phyloP scores from a whole-genome alignment of 2,888 invertebrate genomes.

The Drymonia ruficornis region DNA sequence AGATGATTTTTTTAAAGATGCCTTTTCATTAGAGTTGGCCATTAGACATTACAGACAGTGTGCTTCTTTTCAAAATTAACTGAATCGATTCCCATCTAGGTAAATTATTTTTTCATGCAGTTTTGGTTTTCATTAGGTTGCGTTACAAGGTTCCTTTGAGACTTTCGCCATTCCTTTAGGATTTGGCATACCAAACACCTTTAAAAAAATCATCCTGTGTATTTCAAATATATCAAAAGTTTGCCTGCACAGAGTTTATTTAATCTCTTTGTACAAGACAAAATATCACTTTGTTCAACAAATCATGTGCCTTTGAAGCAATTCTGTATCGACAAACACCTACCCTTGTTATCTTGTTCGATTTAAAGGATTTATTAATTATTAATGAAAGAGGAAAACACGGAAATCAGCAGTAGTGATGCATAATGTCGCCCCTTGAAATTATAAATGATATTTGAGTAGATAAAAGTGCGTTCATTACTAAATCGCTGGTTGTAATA shows the following conservation, averaged over 20 bases:
- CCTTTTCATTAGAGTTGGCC: too few relatives aligned
- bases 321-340: constrained; percentile 14
- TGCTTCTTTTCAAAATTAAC: too few relatives aligned
- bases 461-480: constrained; percentile 9
- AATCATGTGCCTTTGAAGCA: constrained; percentile 19
- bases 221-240: too few relatives aligned
- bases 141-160: too few relatives aligned
- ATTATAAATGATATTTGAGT: constrained; percentile 30
- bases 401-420: background rate
- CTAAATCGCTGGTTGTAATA: constrained; percentile 21
- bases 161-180: too few relatives aligned
- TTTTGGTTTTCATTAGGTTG: too few relatives aligned
- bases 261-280: background rate
- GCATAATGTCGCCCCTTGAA: constrained; percentile 17
- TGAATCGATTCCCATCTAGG: too few relatives aligned
- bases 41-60: too few relatives aligned
- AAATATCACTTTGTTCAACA: constrained; percentile 8
- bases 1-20: too few relatives aligned
- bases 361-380: constrained; percentile 5
- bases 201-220: too few relatives aligned
- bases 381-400: background rate
- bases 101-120: too few relatives aligned
- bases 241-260: background rate
- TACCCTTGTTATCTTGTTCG: constrained; percentile 16
- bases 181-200: too few relatives aligned